Evolutionary conservation across 2,888 invertebrate species (phyloP).

Genomic region (Drosophila leonis): DNA sequence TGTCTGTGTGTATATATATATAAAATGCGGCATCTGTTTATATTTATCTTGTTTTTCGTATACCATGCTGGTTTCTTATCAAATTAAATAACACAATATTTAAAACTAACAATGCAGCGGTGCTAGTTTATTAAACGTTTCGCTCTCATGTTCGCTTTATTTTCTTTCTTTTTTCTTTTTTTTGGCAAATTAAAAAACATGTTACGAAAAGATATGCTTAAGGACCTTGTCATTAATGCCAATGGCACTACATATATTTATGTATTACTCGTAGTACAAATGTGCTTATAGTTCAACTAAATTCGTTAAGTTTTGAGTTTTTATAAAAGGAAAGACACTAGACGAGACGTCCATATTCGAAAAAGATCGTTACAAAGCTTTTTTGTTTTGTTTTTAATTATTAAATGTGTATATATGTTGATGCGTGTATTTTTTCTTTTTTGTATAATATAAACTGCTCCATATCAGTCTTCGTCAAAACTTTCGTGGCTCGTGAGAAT

Average conservation of each 20-base stretch:
- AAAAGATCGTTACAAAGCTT: conserved; percentile 73
- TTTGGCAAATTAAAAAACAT: conserved; percentile 66
- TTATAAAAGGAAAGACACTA: conserved; percentile 64
- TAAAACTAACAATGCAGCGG: conserved; percentile 76
- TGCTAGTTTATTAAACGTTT: conserved; percentile 49
- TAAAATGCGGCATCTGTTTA: conserved; percentile 63
- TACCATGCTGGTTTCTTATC: conserved; percentile 69
- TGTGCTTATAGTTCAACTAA: conserved; percentile 77
- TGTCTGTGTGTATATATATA: conserved; percentile 50
- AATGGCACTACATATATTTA: conserved; percentile 64
- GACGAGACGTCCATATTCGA: conserved; percentile 46
- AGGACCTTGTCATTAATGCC: conserved; percentile 60
- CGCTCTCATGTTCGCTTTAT: conserved; percentile 35
- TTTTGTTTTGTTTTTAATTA: conserved; percentile 26
- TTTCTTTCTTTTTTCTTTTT: conserved; percentile 17
- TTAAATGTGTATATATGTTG: conserved; percentile 37
- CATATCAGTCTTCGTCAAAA: conserved; percentile 69
- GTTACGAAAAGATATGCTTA: conserved; percentile 74
- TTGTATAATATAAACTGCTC: conserved; percentile 67
- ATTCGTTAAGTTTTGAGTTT: conserved; percentile 66
- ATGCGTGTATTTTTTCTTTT: conserved; percentile 44
- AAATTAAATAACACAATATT: conserved; percentile 78
- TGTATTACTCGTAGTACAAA: conserved; percentile 51
- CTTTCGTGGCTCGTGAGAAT: conserved; percentile 73
- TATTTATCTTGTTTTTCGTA: conserved; percentile 50